phyloP scores from a whole-genome alignment of 2,113 vertebrate species.

The Neogobius melanostomus region DNA sequence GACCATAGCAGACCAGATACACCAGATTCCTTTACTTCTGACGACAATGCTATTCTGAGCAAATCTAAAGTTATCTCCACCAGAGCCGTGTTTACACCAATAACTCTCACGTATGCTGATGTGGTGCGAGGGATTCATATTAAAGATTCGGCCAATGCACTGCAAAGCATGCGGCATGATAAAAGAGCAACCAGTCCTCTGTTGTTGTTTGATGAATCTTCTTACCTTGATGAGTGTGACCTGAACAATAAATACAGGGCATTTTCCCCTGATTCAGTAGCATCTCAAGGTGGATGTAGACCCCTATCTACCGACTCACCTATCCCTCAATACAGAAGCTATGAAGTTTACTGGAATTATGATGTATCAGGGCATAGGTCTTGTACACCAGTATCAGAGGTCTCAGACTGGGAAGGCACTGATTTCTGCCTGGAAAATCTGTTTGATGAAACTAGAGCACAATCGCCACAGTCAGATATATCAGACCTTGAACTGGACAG shows the following conservation, averaged over 20 bases:
- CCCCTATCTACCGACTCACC: not conserved
- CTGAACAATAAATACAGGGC: not conserved
- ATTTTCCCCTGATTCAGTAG: conserved; percentile 12
- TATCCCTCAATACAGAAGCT: not conserved
- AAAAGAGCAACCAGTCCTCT: not conserved
- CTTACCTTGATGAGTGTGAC: not conserved
- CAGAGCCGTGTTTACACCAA: not conserved
- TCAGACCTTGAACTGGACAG: conserved; percentile 10
- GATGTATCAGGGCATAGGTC: conserved; percentile 2
- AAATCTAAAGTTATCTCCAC: too few species aligned
- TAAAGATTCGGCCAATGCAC: not conserved
- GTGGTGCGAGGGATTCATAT: not conserved
- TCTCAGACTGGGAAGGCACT: conserved; percentile 7
- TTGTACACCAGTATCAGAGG: not conserved
- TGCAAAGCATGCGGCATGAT: not conserved
- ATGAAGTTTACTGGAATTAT: not conserved
- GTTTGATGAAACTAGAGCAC: not conserved
- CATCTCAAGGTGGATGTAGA: not conserved
- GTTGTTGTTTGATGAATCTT: not conserved
- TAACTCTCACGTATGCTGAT: not conserved
- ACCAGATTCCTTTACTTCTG: conserved; percentile 8
- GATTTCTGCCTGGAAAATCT: not conserved
- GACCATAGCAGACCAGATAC: conserved; percentile 13
- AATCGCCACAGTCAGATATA: conserved; percentile 15
- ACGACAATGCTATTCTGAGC: not conserved